Conservation (phyloP, 2,888 invertebrate species). For the Heliconius hortense region DNA sequence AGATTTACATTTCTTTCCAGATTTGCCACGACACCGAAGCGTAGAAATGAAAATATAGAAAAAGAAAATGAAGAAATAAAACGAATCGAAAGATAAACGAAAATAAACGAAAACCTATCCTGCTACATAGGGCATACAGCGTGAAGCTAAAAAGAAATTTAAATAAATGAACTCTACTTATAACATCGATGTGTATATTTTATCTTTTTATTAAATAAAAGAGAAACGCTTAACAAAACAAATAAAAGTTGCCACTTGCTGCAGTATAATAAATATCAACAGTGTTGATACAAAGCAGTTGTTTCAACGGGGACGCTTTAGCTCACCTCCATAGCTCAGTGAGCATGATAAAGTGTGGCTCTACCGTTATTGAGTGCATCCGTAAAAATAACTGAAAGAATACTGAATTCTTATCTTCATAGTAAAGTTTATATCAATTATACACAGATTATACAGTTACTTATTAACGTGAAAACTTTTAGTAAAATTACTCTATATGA, state of each 20-base stretch:
- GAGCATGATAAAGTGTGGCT: slow-evolving; percentile 27
- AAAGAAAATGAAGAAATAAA: too few relatives aligned
- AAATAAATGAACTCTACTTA: too few relatives aligned
- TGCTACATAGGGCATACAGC: too few relatives aligned
- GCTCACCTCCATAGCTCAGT: slow-evolving; percentile 31
- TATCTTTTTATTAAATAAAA: background rate
- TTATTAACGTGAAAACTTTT: too few relatives aligned
- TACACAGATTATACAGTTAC: too few relatives aligned
- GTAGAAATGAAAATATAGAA: too few relatives aligned
- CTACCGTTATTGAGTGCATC: slow-evolving; percentile 26
- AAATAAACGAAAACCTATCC: too few relatives aligned
- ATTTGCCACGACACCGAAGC: too few relatives aligned
- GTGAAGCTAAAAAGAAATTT: too few relatives aligned
- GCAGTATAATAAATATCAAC: slow-evolving; percentile 31
- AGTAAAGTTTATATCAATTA: slow-evolving; percentile 1
- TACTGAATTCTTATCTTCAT: slow-evolving; percentile 27
- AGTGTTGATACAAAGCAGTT: slow-evolving; percentile 37
- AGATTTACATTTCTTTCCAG: too few relatives aligned
- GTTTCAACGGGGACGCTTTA: slow-evolving; percentile 30
- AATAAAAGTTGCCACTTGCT: slow-evolving; percentile 14
- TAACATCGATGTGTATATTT: background rate
- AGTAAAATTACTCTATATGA: too few relatives aligned
- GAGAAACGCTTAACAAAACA: background rate
- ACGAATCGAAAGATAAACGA: too few relatives aligned
- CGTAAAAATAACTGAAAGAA: slow-evolving; percentile 23